These are phyloP conservation scores for Heliocidaris erythrogramma DNA, from an alignment of 35 echinoderm and acorn worm species.

Conservation along the genomic window DNA sequence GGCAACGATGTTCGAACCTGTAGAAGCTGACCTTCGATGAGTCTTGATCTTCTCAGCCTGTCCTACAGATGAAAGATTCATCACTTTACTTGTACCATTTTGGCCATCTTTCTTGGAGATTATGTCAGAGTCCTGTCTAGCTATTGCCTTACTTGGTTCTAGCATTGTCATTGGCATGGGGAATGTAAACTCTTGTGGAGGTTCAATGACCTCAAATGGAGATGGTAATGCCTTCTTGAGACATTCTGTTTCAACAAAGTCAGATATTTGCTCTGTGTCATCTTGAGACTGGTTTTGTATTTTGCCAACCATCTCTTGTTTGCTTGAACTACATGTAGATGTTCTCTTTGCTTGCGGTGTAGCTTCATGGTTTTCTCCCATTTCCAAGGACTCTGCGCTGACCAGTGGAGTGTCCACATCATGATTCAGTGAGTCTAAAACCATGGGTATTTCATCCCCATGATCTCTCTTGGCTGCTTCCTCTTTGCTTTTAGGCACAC, in stretches of 20 bases:
- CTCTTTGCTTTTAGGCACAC: neutral
- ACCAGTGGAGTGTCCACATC: neutral
- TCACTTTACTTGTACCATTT: neutral
- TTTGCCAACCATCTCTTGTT: neutral
- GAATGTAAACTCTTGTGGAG: neutral
- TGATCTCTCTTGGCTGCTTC: neutral
- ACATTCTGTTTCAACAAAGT: neutral
- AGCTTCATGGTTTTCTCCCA: neutral
- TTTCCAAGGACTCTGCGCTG: neutral
- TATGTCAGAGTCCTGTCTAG: neutral
- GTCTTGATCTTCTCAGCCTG: neutral
- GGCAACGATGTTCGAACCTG: slow-evolving; percentile 5
- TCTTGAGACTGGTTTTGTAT: neutral
- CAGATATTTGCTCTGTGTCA: neutral
- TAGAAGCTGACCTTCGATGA: slow-evolving; percentile 12
- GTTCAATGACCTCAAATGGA: neutral
- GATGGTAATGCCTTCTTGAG: neutral
- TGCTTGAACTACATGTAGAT: neutral
- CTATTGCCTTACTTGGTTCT: neutral
- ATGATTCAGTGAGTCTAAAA: neutral
- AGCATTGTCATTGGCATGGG: slow-evolving; percentile 35
- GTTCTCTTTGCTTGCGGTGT: neutral
- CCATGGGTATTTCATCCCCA: neutral
- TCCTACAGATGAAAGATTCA: neutral
- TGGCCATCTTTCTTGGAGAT: neutral